Conservation (phyloP, 2,888 invertebrate genomes). For the Litoditis marina region DNA sequence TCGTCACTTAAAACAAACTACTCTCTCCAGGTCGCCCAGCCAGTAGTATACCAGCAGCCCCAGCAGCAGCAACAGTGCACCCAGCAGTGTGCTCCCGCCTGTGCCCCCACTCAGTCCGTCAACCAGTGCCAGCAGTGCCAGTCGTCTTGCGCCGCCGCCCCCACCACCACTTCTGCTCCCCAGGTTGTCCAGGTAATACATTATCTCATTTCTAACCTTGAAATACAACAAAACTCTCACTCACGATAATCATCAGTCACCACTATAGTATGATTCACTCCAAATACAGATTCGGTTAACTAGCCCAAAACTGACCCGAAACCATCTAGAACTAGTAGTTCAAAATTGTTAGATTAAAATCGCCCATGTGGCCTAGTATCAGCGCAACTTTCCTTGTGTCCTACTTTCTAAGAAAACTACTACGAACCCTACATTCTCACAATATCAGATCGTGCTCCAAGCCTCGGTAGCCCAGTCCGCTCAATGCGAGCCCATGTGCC, state of each 20-base stretch:
- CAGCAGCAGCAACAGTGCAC: conserved; percentile 6
- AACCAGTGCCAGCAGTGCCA: conserved; percentile 27
- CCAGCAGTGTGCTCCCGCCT: conserved; percentile 27
- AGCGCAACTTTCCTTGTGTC: no score
- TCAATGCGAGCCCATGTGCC: conserved; percentile 40
- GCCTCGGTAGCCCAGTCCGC: conserved; percentile 30
- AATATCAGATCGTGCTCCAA: conserved; percentile 28
- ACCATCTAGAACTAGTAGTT: no score
- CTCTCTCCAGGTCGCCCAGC: no score
- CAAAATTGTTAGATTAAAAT: no score
- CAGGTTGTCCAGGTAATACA: conserved; percentile 10
- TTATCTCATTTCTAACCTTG: conserved; percentile 4
- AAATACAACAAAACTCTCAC: conserved; percentile 17
- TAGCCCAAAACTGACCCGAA: no score
- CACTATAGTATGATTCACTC: no score
- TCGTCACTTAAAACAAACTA: no score
- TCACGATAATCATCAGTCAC: no score
- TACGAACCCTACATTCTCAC: not conserved
- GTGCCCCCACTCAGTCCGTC: conserved; percentile 13
- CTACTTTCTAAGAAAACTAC: conserved; percentile 16
- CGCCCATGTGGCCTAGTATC: no score
- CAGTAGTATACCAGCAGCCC: not conserved
- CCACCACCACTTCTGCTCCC: conserved; percentile 12
- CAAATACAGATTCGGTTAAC: no score
- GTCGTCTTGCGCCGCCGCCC: conserved; percentile 20